Percentiles rank a stretch among this genome's conserved stretches.
Evolutionary conservation across 2,888 invertebrate species (phyloP).

Genomic region (Adelognathus sp.): DNA sequence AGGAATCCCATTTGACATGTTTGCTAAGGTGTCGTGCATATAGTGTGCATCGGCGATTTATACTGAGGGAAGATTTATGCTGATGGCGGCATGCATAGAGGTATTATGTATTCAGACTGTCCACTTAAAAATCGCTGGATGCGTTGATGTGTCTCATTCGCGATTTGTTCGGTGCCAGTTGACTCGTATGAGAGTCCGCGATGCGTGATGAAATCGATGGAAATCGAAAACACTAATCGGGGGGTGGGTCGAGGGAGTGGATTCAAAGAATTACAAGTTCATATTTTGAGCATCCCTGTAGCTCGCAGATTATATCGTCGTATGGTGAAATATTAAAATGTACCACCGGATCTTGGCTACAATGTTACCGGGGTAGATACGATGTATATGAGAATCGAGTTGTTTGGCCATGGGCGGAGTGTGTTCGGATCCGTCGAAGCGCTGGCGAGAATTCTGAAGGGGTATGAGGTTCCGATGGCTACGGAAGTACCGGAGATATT

Average conservation of each 20-base stretch:
- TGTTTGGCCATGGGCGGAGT: constrained; percentile 20
- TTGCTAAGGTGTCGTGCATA: too few species aligned
- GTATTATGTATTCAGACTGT: too few species aligned
- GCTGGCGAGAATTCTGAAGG: constrained; percentile 41
- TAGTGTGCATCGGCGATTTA: too few species aligned
- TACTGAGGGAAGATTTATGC: too few species aligned
- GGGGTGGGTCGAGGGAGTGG: background rate
- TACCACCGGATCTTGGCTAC: constrained; percentile 66
- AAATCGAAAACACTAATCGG: background rate
- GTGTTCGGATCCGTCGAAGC: constrained; percentile 37
- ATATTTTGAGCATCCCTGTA: background rate
- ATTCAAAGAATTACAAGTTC: background rate
- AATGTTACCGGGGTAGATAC: constrained; percentile 65
- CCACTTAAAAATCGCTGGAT: too few species aligned
- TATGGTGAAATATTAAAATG: constrained; percentile 73
- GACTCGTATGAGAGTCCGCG: too few species aligned
- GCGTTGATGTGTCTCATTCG: too few species aligned
- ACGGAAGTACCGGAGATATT: constrained; percentile 76
- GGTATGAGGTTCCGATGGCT: constrained; percentile 65
- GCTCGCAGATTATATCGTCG: constrained; percentile 63
- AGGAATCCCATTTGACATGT: too few species aligned
- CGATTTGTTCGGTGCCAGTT: too few species aligned
- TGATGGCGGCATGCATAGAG: too few species aligned
- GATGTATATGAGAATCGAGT: background rate
- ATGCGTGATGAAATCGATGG: background rate